Percentiles rank a stretch among this genome's conserved stretches.
Evolutionary conservation across 2,888 invertebrate genomes (phyloP).

Genomic region (Drosophila conformis): DNA sequence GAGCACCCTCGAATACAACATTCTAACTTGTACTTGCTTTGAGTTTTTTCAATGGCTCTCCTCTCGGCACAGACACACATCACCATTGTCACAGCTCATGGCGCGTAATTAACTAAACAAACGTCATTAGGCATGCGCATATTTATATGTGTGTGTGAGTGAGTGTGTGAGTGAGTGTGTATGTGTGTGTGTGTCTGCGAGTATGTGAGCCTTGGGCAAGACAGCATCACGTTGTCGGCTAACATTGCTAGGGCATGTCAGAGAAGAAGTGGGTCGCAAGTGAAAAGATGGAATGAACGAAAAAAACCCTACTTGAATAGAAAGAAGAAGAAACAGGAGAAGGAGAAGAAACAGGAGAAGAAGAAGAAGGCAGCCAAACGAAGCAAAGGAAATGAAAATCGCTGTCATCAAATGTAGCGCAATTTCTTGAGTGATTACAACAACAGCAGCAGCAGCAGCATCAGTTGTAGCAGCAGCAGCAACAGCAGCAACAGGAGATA

Average conservation of each 20-base stretch:
- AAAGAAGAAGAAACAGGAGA: constrained; percentile 4
- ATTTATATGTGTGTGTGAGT: constrained; percentile 21
- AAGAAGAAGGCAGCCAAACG: constrained; percentile 25
- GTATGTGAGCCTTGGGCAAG: constrained; percentile 51
- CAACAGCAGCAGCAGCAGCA: constrained; percentile 52
- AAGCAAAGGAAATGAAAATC: constrained; percentile 75
- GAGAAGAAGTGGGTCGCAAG: constrained; percentile 12
- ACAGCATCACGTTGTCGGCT: constrained; percentile 16
- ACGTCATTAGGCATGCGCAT: constrained; percentile 81
- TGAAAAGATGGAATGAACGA: constrained; percentile 2
- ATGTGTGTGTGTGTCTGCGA: constrained; percentile 1
- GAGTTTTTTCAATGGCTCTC: constrained; percentile 48
- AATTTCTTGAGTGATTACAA: constrained; percentile 81
- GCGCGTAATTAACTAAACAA: constrained; percentile 82
- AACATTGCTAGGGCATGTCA: constrained; percentile 42
- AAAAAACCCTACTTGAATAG: constrained; percentile 12
- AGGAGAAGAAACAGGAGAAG: not conserved
- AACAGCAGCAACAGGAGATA: constrained; percentile 44
- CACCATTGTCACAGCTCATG: constrained; percentile 79
- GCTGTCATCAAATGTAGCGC: constrained; percentile 81
- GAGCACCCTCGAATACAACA: not conserved
- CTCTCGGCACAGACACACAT: constrained; percentile 50
- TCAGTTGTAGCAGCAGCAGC: constrained; percentile 24
- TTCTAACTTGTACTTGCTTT: constrained; percentile 16
- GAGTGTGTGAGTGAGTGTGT: constrained; percentile 3